Percentiles rank a stretch among this genome's conserved stretches.
Conservation (phyloP, 2,888 invertebrate species). For the Cyaniris semiargus region DNA sequence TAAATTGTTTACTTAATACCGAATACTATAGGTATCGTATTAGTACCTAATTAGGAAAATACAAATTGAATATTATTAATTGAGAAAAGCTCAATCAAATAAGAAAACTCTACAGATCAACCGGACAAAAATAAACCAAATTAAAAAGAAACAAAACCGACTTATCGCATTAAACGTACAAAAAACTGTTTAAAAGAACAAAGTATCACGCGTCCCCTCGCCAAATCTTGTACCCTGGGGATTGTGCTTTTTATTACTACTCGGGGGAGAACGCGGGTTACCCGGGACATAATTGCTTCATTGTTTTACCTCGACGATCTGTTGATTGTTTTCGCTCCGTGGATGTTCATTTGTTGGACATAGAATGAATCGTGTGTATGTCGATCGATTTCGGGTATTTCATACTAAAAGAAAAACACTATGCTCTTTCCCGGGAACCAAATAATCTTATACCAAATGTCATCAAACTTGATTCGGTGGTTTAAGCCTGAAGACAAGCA, state of each 20-base stretch:
- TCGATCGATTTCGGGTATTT: not conserved
- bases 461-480: no score
- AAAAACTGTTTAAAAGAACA: slow-evolving; percentile 67
- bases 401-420: no score
- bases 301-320: slow-evolving; percentile 25
- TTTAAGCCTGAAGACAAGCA: no score
- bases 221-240: slow-evolving; percentile 65
- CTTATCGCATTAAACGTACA: slow-evolving; percentile 37
- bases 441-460: no score
- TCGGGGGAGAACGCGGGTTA: slow-evolving; percentile 36
- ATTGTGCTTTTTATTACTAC: slow-evolving; percentile 60
- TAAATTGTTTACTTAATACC: no score
- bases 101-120: not conserved
- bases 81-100: no score
- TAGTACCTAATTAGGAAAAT: no score
- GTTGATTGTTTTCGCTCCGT: slow-evolving; percentile 44
- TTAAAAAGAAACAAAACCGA: not conserved
- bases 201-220: slow-evolving; percentile 69
- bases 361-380: not conserved
- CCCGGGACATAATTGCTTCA: slow-evolving; percentile 41
- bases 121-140: not conserved
- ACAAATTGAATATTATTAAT: no score
- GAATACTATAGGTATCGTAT: no score
- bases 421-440: no score
- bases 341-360: slow-evolving; percentile 5